Conservation (phyloP, 2,113 vertebrate genomes). For the Electrona antarctica region DNA sequence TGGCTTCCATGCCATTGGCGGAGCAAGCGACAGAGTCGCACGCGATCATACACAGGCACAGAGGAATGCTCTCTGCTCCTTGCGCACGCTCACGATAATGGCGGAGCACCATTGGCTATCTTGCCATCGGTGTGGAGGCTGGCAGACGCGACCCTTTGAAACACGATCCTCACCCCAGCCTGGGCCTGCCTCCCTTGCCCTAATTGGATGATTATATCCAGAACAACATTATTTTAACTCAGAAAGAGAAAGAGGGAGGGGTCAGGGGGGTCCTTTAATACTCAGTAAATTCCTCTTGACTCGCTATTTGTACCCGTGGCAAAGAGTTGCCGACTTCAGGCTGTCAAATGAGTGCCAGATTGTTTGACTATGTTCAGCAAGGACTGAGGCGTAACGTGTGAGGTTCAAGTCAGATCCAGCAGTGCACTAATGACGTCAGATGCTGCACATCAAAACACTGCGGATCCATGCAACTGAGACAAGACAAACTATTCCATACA, state of each 20-base stretch:
- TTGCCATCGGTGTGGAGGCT: slow-evolving; percentile 81
- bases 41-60: slow-evolving; percentile 41
- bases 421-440: slow-evolving; percentile 20
- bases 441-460: slow-evolving; percentile 28
- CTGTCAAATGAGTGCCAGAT: slow-evolving; percentile 62
- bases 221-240: slow-evolving; percentile 86
- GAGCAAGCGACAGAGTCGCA: slow-evolving; percentile 37
- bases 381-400: slow-evolving; percentile 20
- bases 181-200: slow-evolving; percentile 78
- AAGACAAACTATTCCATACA: slow-evolving; percentile 11
- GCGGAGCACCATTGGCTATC: slow-evolving; percentile 72
- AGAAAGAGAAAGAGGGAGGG: slow-evolving; percentile 48
- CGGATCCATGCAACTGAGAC: slow-evolving; percentile 21
- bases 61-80: slow-evolving; percentile 47
- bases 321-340: slow-evolving; percentile 62
- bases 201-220: slow-evolving; percentile 85
- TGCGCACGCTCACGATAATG: slow-evolving; percentile 34
- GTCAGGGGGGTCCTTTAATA: slow-evolving; percentile 71
- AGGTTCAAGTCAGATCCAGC: slow-evolving; percentile 14
- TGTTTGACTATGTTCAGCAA: slow-evolving; percentile 42
- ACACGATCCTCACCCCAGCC: slow-evolving; percentile 80
- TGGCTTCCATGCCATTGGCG: slow-evolving; percentile 46
- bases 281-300: slow-evolving; percentile 77
- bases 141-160: slow-evolving; percentile 84
- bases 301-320: slow-evolving; percentile 72